These are phyloP conservation scores for Aradus depressus DNA, from an alignment of 2,888 invertebrate genomes.

Conservation along the genomic window DNA sequence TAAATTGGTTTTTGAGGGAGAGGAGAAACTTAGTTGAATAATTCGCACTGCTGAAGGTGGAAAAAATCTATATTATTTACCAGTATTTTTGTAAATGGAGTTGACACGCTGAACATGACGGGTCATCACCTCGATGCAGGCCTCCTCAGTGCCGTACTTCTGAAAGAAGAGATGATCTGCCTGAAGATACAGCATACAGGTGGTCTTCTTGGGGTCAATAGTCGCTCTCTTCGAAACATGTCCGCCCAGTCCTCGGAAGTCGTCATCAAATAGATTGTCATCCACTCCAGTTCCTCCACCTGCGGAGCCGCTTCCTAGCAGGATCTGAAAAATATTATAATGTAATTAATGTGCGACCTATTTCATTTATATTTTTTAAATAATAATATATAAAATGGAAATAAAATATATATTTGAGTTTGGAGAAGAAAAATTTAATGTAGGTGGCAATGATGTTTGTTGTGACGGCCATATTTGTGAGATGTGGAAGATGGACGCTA, in stretches of 20 bases:
- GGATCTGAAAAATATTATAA: conserved; percentile 36
- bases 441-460: no score
- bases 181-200: conserved; percentile 89
- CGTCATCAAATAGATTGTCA: conserved; percentile 26
- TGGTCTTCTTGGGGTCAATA: conserved; percentile 76
- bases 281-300: conserved; percentile 25
- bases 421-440: not conserved
- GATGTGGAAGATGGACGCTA: no score
- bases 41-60: no score
- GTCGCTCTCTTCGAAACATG: conserved; percentile 56
- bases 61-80: conserved; percentile 47
- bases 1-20: no score
- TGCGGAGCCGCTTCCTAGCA: no score
- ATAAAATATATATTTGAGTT: not conserved
- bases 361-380: not conserved
- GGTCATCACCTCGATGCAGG: conserved; percentile 90
- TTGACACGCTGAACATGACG: conserved; percentile 89
- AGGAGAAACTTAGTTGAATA: no score
- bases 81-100: conserved; percentile 73
- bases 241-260: conserved; percentile 44
- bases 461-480: no score
- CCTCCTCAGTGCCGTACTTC: conserved; percentile 85
- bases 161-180: conserved; percentile 94
- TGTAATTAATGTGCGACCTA: no score
- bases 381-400: not conserved